Percentiles rank a stretch among this genome's conserved stretches.
phyloP scores from a whole-genome alignment of 2,113 vertebrate genomes.

The Pelobates fuscus region DNA sequence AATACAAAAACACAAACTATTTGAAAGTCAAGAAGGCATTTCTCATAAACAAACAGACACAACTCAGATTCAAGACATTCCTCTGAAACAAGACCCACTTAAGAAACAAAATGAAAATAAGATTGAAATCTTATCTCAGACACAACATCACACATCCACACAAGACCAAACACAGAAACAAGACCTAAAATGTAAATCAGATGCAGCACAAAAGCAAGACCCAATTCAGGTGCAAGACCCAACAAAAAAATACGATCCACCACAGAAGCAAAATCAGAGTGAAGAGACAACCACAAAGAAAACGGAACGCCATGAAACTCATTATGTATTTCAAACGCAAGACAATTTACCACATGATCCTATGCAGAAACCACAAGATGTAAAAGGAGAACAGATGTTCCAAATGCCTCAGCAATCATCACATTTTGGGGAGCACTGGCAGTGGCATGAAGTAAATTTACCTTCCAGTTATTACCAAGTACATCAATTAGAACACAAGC shows the following conservation, averaged over 20 bases:
- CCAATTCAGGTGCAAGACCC: background rate
- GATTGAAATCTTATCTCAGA: too few species aligned
- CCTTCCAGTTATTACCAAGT: background rate
- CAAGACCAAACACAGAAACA: too few species aligned
- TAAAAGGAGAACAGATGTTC: background rate
- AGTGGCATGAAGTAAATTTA: background rate
- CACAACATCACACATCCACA: too few species aligned
- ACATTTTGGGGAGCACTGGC: background rate
- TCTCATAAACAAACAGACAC: too few species aligned
- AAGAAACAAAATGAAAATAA: background rate
- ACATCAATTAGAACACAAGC: background rate
- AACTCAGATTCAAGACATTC: background rate
- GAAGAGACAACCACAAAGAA: background rate
- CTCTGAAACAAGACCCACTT: background rate
- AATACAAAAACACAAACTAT: too few species aligned
- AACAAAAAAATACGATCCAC: too few species aligned
- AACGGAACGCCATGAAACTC: background rate
- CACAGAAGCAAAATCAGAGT: background rate
- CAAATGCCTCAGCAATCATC: background rate
- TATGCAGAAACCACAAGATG: too few species aligned
- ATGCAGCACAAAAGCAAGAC: background rate
- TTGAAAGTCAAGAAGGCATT: too few species aligned
- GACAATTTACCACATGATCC: too few species aligned
- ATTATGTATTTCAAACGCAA: background rate
- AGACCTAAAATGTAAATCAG: too few species aligned